Evolutionary conservation across 1,140 invertebrate genomes (phyloP), one percentile per base, ranked within the genome.

Genomic region (Scaptomyza pallida): DNA sequence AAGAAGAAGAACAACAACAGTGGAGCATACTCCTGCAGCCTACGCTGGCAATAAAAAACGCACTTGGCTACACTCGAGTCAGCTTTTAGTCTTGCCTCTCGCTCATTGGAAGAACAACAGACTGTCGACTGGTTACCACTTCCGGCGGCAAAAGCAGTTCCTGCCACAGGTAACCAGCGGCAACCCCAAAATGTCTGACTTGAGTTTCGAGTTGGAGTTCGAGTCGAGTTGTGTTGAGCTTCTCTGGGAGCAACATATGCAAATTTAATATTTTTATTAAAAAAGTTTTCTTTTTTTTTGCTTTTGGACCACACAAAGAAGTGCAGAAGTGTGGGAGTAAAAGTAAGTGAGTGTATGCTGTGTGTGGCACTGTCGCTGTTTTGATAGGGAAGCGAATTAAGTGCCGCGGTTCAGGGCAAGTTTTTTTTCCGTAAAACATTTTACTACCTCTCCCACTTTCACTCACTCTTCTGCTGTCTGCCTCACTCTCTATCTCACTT

Each of bases 261-360:
- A 78, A 78, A 78, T 78, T 78, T 78, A 78, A 78, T 78, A 78
- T 78, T 78, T 78, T 78, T 78, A 78, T 78, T 78, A 78, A 78
- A 78, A 78, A 78, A 75, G 45, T 75, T 78, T 73, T 74, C 71
- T 30, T 30, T 21, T 21, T 21, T 21, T 21, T 21, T 4, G 19
- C n/a, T n/a, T n/a, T 26, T 73, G 60, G 44, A 65, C 64, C 56
- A 61, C 48, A 59, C 59, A 70, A 73, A 69, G 63, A 26, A 64
- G 55, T 43, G 44, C 54, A 23, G 17, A 19, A 16, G 15, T 13
- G 51, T 13, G 52, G 5, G 21, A 33, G 33, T 1, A 19, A 16
- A 23, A 19, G 23, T 19, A 13, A 37, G 30, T 44, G 43, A 12
- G 33, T 17, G 26, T 35, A 21, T 15, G 26, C 16, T 33, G 26